Evolutionary conservation across 2,888 invertebrate species (phyloP), one percentile per base, ranked within the genome.

Genomic region (Drosophila percnosoma): DNA sequence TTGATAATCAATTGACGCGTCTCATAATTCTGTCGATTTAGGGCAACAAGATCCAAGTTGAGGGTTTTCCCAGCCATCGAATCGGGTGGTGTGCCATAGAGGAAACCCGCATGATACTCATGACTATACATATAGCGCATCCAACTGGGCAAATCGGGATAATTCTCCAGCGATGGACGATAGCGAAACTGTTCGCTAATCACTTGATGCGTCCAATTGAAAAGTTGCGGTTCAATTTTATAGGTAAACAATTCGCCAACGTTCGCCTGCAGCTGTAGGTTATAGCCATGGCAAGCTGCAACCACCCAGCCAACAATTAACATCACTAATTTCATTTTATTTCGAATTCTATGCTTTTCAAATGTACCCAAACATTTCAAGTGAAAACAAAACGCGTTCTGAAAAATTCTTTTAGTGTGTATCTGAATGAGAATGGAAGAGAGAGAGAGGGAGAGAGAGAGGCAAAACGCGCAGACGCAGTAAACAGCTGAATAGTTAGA

Each of bases 91-190:
- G 97, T 97, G 0, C 98, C 98, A 87, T 97, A 98, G 27, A 98
- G 94, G 91, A 96, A 97, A 0, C 97, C 98, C 1, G 95, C 95
- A 82, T 96, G 95, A 84, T 96, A 96, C 71, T 95, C 94, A n/a
- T 95, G 94, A 83, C 97, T 97, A 91, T 97, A 97, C 72, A 96
- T 95, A 91, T 97, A 98, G 62, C 96, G 95, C 77, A 98, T 95
- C 98, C 98, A 98, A 5, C 95, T 94, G 0, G 98, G 98, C 49
- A 98, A 93, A 92, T 98, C 98, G 0, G 98, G 98, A 77, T 96
- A 95, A 77, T 96, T 95, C 59, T 95, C 92, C 67, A 98, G 91
- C 0, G 97, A 96, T 0, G 97, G 95, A 76, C 96, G 95, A 92
- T 97, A 97, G 2, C 91, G 91, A 68, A 92, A 93, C 59, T 93